These are phyloP conservation scores for Lottia gigantea DNA, from an alignment of 2,888 invertebrate genomes.

Conservation along the genomic window DNA sequence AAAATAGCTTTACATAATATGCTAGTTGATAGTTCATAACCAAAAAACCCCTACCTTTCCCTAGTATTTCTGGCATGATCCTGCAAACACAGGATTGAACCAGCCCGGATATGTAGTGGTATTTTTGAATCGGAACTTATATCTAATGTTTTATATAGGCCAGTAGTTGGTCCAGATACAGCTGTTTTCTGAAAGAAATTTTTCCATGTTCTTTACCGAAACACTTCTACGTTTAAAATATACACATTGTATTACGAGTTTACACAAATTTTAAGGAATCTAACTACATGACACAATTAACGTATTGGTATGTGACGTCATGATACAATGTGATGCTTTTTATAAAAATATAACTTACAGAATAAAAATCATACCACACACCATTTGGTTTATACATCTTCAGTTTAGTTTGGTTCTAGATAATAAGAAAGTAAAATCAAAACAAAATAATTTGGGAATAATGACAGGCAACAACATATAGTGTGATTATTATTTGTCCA, in stretches of 20 bases:
- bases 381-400: slow-evolving; percentile 42
- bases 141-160: neutral
- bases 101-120: neutral
- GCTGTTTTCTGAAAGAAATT: no score
- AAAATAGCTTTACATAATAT: no score
- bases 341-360: slow-evolving; percentile 29
- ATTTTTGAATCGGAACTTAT: neutral
- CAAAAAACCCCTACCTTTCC: slow-evolving; percentile 26
- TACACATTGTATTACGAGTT: no score
- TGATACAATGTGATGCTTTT: no score
- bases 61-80: slow-evolving; percentile 24
- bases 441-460: no score
- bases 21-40: neutral
- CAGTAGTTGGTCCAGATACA: no score
- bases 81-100: neutral
- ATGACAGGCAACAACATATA: neutral
- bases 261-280: no score
- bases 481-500: neutral
- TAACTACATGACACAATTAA: no score
- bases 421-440: neutral
- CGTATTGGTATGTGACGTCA: no score
- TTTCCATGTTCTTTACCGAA: no score
- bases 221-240: no score
- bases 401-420: neutral
- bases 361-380: slow-evolving; percentile 57